These are phyloP conservation scores for Ceratina japonica DNA, from an alignment of 1,140 invertebrate species.

Conservation along the genomic window DNA sequence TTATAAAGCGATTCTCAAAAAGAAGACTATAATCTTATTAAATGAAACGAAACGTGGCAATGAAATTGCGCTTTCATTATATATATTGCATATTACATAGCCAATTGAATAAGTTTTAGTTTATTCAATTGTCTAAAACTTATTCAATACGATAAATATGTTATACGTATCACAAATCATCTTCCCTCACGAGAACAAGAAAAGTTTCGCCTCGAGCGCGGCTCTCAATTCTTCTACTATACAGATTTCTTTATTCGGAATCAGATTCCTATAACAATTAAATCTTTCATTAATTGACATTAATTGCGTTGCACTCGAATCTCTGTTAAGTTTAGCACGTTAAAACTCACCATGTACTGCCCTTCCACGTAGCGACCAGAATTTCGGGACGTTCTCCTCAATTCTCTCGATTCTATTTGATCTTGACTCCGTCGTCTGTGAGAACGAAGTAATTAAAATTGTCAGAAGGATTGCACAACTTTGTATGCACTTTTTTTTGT, in stretches of 20 bases:
- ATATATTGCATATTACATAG: conserved; percentile 8
- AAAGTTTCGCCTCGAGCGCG: conserved; percentile 20
- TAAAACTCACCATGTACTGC: conserved; percentile 73
- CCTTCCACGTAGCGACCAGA: conserved; percentile 75
- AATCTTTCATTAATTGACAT: not conserved
- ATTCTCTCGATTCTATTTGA: conserved; percentile 69
- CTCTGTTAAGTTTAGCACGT: not conserved
- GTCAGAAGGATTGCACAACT: not conserved
- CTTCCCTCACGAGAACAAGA: not conserved
- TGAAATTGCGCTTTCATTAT: not conserved
- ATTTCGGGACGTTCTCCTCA: conserved; percentile 74
- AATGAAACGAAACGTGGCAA: conserved; percentile 5
- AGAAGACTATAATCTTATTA: conserved; percentile 35
- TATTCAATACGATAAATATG: conserved; percentile 19
- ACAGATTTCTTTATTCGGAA: conserved; percentile 64
- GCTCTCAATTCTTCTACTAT: conserved; percentile 14
- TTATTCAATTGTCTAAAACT: conserved; percentile 23
- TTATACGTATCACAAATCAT: conserved; percentile 57
- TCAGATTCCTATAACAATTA: conserved; percentile 74
- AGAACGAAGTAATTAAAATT: conserved; percentile 5
- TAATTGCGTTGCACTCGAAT: not conserved
- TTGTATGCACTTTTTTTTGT: no score
- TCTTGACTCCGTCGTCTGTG: conserved; percentile 71
- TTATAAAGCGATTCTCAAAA: conserved; percentile 30
- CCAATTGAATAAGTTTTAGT: conserved; percentile 36